phyloP scores from a whole-genome alignment of 2,797 vertebrate genomes.

The Aythya fuligula region DNA sequence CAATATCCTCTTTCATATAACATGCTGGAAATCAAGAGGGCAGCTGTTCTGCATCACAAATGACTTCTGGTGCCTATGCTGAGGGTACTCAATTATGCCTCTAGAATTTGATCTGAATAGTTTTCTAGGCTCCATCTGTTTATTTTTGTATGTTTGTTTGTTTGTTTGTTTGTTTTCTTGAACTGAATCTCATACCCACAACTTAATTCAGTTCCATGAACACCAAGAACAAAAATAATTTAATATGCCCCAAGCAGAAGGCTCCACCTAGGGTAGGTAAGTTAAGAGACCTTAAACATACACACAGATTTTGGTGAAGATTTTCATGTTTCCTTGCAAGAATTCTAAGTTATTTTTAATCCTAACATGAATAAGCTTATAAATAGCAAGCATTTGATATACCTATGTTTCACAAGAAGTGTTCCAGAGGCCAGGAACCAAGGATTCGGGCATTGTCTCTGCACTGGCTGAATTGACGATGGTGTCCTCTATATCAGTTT shows the following conservation, averaged over 20 bases:
- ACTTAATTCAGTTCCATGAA: not conserved
- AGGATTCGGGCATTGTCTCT: not conserved
- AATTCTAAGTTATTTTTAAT: not conserved
- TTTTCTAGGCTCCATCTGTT: not conserved
- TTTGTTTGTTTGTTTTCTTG: not conserved
- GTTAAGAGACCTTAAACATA: not conserved
- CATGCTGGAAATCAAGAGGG: not conserved
- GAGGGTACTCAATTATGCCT: not conserved
- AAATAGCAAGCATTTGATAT: not conserved
- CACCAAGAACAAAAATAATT: not conserved
- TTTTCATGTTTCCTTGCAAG: not conserved
- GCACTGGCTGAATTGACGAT: not conserved
- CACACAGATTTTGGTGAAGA: not conserved
- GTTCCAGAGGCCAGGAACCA: not conserved
- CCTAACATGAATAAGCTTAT: not conserved
- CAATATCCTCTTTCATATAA: not conserved
- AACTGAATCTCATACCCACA: not conserved
- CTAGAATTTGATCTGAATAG: not conserved
- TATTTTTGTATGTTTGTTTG: too few species aligned
- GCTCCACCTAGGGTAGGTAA: not conserved
- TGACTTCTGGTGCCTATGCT: fast-evolving
- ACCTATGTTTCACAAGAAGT: not conserved
- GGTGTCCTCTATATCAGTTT: not conserved
- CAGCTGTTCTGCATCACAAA: not conserved
- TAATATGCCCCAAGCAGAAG: not conserved